phyloP scores from a whole-genome alignment of 2,797 vertebrate genomes.

The Microctenopoma lineatum region DNA sequence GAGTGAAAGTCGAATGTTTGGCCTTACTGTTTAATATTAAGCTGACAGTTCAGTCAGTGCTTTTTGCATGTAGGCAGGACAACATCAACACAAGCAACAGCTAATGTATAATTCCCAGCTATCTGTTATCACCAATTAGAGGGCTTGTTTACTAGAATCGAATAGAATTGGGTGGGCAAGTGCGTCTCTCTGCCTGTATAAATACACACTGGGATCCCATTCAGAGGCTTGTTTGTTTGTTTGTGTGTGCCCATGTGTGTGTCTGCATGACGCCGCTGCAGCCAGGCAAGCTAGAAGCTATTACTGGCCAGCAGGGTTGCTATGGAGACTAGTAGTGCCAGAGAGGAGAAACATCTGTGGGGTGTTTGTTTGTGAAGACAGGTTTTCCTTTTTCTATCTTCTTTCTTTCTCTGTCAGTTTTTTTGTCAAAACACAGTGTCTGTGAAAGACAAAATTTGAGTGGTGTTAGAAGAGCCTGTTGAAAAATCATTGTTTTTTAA shows the following conservation, averaged over 20 bases:
- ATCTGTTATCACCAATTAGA: conserved; percentile 58
- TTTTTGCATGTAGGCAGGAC: conserved; percentile 15
- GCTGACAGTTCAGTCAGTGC: neutral
- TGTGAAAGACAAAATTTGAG: neutral
- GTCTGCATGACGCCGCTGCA: conserved; percentile 57
- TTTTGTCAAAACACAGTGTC: neutral
- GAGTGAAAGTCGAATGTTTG: no score
- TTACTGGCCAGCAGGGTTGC: conserved; percentile 85
- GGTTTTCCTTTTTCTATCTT: conserved; percentile 57
- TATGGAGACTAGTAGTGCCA: conserved; percentile 87
- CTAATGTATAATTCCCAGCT: conserved; percentile 55
- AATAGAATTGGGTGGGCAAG: conserved; percentile 55
- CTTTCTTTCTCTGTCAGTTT: conserved; percentile 21
- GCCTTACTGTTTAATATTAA: conserved; percentile 11
- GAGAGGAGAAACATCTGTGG: conserved; percentile 84
- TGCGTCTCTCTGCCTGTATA: conserved; percentile 63
- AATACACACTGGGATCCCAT: conserved; percentile 76
- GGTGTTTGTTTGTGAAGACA: conserved; percentile 81
- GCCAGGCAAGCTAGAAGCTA: conserved; percentile 78
- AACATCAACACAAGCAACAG: conserved; percentile 27
- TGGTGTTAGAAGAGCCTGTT: conserved; percentile 1
- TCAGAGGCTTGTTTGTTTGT: conserved; percentile 56
- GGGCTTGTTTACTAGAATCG: conserved; percentile 59
- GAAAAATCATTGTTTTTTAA: conserved; percentile 43
- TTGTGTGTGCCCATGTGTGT: conserved; percentile 35